Conservation (phyloP, 2,113 vertebrate species). For the rat (Rattus norvegicus) region GRCr8 NC_086019.1:147400001-147400500, state of each 20-base stretch:
- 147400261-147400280: not conserved
- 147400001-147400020: not conserved
- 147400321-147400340: not conserved
- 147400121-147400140: not conserved
- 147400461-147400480: not conserved
- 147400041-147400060: not conserved
- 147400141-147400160: not conserved
- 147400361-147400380: not conserved
- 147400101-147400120: not conserved
- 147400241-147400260: too few species aligned
- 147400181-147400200: not conserved
- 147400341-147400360: not conserved
- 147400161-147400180: not conserved
- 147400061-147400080: not conserved
- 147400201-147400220: not conserved
- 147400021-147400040: not conserved
- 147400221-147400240: not conserved
- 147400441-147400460: not conserved
- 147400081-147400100: not conserved
- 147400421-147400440: not conserved
- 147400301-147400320: not conserved
- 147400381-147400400: not conserved
- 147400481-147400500: not conserved
- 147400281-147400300: not conserved
- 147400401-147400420: not conserved